phyloP scores from a whole-genome alignment of 64 coral and sea anemone species.

The Dendrophyllia cribrosa region DNA sequence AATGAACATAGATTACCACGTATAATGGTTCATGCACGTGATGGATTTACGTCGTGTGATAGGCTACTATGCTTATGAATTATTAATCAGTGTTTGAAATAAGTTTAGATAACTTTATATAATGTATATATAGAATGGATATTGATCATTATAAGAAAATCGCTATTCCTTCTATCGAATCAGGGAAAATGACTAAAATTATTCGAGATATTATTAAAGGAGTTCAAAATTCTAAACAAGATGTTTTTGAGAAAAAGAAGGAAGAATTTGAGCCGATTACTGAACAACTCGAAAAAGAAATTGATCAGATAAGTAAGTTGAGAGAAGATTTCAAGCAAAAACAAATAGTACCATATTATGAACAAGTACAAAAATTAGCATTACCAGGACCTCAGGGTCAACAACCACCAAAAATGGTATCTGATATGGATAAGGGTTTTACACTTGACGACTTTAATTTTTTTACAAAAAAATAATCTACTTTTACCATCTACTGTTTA shows the following conservation, averaged over 20 bases:
- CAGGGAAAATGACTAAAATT: not conserved
- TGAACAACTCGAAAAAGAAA: too few relatives aligned
- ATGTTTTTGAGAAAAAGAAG: too few relatives aligned
- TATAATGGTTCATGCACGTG: too few relatives aligned
- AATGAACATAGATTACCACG: too few relatives aligned
- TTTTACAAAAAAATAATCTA: not conserved
- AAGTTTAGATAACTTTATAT: conserved; percentile 63
- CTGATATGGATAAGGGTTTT: not conserved
- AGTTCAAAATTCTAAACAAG: too few relatives aligned
- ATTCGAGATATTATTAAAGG: too few relatives aligned
- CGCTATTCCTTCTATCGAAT: not conserved
- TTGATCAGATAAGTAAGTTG: not conserved
- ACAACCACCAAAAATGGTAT: not conserved
- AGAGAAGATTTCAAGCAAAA: conserved; percentile 23
- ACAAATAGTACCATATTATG: not conserved
- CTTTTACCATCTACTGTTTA: not conserved
- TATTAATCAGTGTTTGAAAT: too few relatives aligned
- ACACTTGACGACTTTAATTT: not conserved
- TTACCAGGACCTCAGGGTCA: not conserved
- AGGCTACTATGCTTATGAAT: too few relatives aligned
- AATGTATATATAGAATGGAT: too few relatives aligned
- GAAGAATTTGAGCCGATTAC: too few relatives aligned
- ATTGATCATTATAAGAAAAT: too few relatives aligned
- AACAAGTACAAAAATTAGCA: not conserved
- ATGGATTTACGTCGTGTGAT: too few relatives aligned